Evolutionary conservation across 2,797 vertebrate genomes (phyloP).

Genomic region (Gymnothorax javanicus): DNA sequence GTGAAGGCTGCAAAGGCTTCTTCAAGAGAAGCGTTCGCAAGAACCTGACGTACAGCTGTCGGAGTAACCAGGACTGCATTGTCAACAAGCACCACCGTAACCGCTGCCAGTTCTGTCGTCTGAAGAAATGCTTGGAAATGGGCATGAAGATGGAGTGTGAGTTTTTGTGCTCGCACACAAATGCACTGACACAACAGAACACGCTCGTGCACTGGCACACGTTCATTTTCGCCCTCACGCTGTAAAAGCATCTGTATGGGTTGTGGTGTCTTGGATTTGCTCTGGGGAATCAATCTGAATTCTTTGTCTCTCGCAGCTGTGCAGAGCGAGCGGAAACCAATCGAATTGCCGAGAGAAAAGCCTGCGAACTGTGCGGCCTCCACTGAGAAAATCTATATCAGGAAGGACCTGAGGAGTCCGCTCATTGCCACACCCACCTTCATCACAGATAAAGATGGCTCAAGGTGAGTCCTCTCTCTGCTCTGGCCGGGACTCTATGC

Average conservation of each 20-base stretch:
- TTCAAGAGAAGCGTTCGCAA: constrained; percentile 98
- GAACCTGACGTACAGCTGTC: constrained; percentile 95
- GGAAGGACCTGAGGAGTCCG: constrained; percentile 93
- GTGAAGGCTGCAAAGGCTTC: constrained; percentile 98
- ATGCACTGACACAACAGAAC: not conserved
- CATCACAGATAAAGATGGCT: constrained; percentile 90
- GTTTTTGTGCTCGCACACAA: constrained; percentile 56
- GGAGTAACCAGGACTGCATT: constrained; percentile 95
- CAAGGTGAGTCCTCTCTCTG: constrained; percentile 73
- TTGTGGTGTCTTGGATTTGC: not conserved
- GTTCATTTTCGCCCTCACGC: not conserved
- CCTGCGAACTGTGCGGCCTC: constrained; percentile 96
- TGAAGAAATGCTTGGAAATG: constrained; percentile 96
- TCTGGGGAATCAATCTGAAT: not conserved
- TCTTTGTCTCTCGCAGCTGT: constrained; percentile 76
- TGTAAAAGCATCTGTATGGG: not conserved
- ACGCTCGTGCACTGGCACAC: not conserved
- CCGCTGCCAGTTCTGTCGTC: constrained; percentile 95
- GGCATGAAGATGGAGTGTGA: constrained; percentile 99
- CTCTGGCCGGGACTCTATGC: not conserved
- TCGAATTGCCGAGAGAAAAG: constrained; percentile 93
- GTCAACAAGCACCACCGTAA: constrained; percentile 99
- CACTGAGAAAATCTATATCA: constrained; percentile 97
- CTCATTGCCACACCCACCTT: constrained; percentile 96
- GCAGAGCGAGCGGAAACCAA: constrained; percentile 96